Percentiles rank a stretch among this genome's conserved stretches.
Evolutionary conservation across 1,140 invertebrate species (phyloP).

Genomic region (Cotesia glomerata): DNA sequence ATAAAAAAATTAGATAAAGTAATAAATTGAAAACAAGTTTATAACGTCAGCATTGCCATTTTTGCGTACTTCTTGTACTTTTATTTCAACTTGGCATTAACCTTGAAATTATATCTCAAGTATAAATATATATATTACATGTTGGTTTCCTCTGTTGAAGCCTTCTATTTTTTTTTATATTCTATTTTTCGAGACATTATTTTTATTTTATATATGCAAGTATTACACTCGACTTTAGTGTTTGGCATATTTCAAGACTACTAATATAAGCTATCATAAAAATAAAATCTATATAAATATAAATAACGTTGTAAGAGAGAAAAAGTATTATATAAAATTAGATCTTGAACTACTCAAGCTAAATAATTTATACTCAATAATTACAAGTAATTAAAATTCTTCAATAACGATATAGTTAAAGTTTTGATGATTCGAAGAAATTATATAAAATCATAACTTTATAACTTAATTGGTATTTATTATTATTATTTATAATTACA

Average conservation of each 20-base stretch:
- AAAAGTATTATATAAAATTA: too few species aligned
- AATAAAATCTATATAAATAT: too few species aligned
- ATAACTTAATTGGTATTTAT: not conserved
- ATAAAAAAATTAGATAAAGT: not conserved
- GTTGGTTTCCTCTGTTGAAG: not conserved
- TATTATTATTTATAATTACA: too few species aligned
- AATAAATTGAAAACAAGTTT: constrained; percentile 25
- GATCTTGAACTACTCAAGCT: too few species aligned
- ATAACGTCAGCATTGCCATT: constrained; percentile 22
- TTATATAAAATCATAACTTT: not conserved
- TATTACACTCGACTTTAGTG: not conserved
- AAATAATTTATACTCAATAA: not conserved
- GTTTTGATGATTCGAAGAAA: too few species aligned
- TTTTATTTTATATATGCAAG: not conserved
- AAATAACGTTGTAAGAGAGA: too few species aligned
- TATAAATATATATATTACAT: not conserved
- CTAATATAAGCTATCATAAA: not conserved
- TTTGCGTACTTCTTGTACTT: constrained; percentile 21
- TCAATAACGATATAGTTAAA: too few species aligned
- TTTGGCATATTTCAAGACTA: not conserved
- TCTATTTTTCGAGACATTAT: not conserved
- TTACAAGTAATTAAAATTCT: constrained; percentile 4
- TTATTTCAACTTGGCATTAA: constrained; percentile 30
- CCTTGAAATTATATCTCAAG: constrained; percentile 16
- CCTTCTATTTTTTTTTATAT: not conserved